Percentiles rank a stretch among this genome's conserved stretches.
Conservation (phyloP, 2,113 vertebrate genomes). For the Gallinago media region DNA sequence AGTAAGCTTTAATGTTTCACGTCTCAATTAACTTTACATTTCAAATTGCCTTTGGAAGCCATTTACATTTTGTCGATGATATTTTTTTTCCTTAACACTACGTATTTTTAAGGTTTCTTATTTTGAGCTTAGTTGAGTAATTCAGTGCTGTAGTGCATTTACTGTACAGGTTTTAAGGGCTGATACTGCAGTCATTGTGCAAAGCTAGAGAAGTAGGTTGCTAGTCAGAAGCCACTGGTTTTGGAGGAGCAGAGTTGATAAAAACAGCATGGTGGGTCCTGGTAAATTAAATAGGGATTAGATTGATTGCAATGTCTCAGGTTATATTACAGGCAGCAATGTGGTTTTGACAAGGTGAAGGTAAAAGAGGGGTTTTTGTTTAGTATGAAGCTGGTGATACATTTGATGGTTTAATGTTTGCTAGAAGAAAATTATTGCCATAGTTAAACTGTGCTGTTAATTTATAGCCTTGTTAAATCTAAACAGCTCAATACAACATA, state of each 20-base stretch:
- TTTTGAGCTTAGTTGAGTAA: background rate
- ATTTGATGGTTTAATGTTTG: background rate
- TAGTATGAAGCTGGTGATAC: background rate
- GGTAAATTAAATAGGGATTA: background rate
- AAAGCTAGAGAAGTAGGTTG: background rate
- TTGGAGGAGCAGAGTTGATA: background rate
- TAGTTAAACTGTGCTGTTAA: background rate
- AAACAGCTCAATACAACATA: background rate
- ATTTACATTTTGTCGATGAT: background rate
- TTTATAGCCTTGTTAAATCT: background rate
- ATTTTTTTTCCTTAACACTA: rapidly evolving
- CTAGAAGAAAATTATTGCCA: background rate
- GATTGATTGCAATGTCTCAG: background rate
- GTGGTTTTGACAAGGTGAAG: background rate
- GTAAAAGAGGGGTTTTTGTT: background rate
- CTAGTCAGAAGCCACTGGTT: background rate
- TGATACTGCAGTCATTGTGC: background rate
- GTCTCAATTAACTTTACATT: background rate
- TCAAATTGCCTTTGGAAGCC: background rate
- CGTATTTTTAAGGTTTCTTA: background rate
- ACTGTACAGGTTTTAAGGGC: background rate
- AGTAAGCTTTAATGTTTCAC: background rate
- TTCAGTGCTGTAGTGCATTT: background rate
- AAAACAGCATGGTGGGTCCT: background rate
- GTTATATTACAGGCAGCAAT: background rate